Conservation (phyloP, 2,888 invertebrate species). For the Julus scanicus region DNA sequence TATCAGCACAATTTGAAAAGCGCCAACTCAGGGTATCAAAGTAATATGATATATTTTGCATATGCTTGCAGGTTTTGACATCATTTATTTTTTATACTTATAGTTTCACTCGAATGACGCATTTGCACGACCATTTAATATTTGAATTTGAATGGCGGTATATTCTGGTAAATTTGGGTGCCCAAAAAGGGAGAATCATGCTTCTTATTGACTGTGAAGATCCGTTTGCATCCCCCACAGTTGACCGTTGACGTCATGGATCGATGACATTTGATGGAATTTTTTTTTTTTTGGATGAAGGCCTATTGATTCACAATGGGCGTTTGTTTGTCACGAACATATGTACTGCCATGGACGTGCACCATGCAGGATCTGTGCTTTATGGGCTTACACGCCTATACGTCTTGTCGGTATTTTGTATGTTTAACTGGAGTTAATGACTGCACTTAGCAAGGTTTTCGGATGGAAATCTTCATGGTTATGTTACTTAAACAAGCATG, state of each 20-base stretch:
- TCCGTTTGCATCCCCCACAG: neutral
- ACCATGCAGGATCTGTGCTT: neutral
- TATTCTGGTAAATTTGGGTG: neutral
- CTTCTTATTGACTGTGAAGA: neutral
- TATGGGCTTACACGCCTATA: neutral
- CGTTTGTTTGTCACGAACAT: slow-evolving; percentile 41
- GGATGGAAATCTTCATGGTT: too few relatives aligned
- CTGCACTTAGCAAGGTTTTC: too few relatives aligned
- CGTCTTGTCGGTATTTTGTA: neutral
- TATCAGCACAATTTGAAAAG: too few relatives aligned
- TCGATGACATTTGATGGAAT: neutral
- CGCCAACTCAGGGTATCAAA: too few relatives aligned
- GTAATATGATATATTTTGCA: neutral
- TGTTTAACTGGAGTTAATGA: neutral
- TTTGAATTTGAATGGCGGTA: slow-evolving; percentile 18
- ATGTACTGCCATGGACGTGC: neutral
- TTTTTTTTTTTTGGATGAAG: neutral
- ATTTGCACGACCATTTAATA: neutral
- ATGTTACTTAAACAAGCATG: too few relatives aligned
- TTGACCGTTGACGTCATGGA: slow-evolving; percentile 24
- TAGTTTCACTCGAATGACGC: neutral
- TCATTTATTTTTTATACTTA: neutral
- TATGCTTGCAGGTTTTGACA: neutral
- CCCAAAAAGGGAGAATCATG: neutral
- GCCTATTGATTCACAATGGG: slow-evolving; percentile 41